Evolutionary conservation across 2,888 invertebrate species (phyloP).

Genomic region (Congeria kusceri): DNA sequence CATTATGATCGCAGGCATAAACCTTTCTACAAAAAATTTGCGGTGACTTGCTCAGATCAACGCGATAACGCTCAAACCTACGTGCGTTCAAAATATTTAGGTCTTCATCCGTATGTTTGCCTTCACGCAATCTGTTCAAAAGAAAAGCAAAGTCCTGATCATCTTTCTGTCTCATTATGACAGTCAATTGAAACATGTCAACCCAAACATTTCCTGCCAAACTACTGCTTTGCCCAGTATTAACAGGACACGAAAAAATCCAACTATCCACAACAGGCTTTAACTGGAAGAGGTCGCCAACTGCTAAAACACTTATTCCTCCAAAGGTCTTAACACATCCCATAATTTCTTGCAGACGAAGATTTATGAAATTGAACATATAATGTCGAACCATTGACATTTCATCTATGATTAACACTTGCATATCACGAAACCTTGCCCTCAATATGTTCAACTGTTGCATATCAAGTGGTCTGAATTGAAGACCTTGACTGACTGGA

Average conservation of each 20-base stretch:
- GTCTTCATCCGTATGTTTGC: conserved; percentile 28
- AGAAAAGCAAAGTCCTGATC: conserved; percentile 55
- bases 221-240: not conserved
- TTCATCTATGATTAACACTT: conserved; percentile 63
- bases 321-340: conserved; percentile 23
- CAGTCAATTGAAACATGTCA: conserved; percentile 26
- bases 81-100: conserved; percentile 1
- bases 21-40: conserved; percentile 29
- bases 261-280: conserved; percentile 57
- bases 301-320: conserved; percentile 21
- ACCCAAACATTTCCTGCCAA: conserved; percentile 27
- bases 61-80: not conserved
- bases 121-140: conserved; percentile 57
- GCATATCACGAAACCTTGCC: conserved; percentile 16
- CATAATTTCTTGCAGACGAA: conserved; percentile 42
- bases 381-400: conserved; percentile 65
- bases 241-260: conserved; percentile 41
- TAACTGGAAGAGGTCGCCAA: conserved; percentile 37
- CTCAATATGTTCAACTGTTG: conserved; percentile 43
- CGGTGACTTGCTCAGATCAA: conserved; percentile 11
- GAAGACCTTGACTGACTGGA: conserved; percentile 40
- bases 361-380: conserved; percentile 59
- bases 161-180: conserved; percentile 66
- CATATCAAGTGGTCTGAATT: conserved; percentile 51
- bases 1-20: conserved; percentile 20